These are phyloP conservation scores for Cantharis rustica DNA, from an alignment of 2,888 invertebrate species.

Conservation along the genomic window DNA sequence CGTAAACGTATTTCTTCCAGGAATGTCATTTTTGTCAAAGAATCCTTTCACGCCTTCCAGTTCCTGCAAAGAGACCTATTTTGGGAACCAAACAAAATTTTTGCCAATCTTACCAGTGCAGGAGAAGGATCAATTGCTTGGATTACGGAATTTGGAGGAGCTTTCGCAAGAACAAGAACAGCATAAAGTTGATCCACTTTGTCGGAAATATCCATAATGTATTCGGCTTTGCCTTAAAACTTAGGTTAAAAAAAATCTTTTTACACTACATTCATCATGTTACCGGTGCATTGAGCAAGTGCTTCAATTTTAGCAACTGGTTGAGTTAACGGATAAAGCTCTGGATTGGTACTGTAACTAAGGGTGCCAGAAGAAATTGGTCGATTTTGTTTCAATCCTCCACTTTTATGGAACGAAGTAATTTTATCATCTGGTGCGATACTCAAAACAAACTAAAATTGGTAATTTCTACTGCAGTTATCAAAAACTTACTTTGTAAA, in stretches of 20 bases:
- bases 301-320: conserved; percentile 77
- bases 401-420: conserved; percentile 60
- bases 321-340: conserved; percentile 74
- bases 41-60: conserved; percentile 68
- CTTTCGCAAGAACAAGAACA: conserved; percentile 62
- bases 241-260: too few species aligned
- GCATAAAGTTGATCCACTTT: conserved; percentile 64
- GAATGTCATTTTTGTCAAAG: conserved; percentile 69
- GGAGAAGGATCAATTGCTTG: conserved; percentile 59
- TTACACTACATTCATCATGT: too few species aligned
- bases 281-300: conserved; percentile 53
- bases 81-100: background rate
- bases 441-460: conserved; percentile 60
- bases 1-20: conserved; percentile 68
- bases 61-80: conserved; percentile 59
- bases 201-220: conserved; percentile 64
- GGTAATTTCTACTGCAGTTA: background rate
- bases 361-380: conserved; percentile 71
- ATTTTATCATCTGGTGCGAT: conserved; percentile 60
- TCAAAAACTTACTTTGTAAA: conserved; percentile 69
- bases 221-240: conserved; percentile 58
- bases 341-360: conserved; percentile 70
- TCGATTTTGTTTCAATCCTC: conserved; percentile 64
- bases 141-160: conserved; percentile 54
- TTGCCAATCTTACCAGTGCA: conserved; percentile 60